Base-by-base conservation (phyloP, 2,113 vertebrate species). In the Gobio gobio region DNA sequence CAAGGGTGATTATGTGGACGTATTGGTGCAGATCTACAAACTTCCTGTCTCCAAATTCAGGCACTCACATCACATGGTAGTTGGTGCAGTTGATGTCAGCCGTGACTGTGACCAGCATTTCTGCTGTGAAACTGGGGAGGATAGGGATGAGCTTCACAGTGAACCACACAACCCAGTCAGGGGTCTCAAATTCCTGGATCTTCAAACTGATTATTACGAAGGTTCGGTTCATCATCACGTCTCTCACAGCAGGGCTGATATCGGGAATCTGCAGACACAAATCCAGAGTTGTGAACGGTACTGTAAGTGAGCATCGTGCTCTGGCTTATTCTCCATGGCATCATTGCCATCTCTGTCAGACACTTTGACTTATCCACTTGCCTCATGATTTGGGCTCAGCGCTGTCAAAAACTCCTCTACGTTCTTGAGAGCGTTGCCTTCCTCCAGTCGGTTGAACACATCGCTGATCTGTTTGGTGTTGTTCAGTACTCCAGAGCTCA, bases 191-290 rank as follows among this genome's bases (percentile, higher is more conserved):
- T 1, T 49, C 3, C 3, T 47, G n/a, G 45, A 86, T 66, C n/a
- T 64, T 12, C 6, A 0, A 7, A n/a, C n/a, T 45, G 85, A 92
- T 84, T 86, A 90, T 75, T 40, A 0, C 5, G 63, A 89, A 91
- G 64, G 89, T 95, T 91, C 16, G 72, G 36, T 91, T 88, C 90
- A 89, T 90, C 36, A 85, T 7, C 5, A 64, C 47, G 64, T 91
- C 90, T 85, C 84, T 85, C 66, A 88, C 78, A 14, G 58, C n/a
- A 8, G 78, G 70, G 10, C 2, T 3, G 56, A 86, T 86, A 14
- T 54, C 59, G 4, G 33, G 43, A 10, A 58, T 10, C 85, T 86
- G 70, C 51, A 8, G 61, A 40, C 5, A 40, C 33, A 77, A n/a
- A 3, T 20, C 10, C 14, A 22, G 10, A 22, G 47, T n/a, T 13